phyloP scores from a whole-genome alignment of 2,113 vertebrate species.

The Martes martes region DNA sequence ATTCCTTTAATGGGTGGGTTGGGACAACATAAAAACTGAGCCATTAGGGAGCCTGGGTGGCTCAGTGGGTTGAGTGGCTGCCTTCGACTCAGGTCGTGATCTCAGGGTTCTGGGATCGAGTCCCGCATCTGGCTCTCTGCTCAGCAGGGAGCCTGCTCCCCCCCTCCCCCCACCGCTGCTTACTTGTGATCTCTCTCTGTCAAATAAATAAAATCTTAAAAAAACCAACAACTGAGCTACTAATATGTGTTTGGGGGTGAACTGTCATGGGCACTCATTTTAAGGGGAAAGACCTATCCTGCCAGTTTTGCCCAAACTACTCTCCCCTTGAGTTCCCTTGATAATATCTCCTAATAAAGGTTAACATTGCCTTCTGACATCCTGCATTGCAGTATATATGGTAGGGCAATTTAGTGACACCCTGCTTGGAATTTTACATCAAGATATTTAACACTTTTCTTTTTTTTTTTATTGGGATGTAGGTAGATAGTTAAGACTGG shows the following conservation, averaged over 20 bases:
- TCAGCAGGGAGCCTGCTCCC: too few species aligned
- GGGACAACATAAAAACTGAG: not conserved
- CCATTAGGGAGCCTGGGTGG: too few species aligned
- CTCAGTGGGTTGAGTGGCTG: too few species aligned
- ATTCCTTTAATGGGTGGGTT: not conserved
- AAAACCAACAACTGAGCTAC: not conserved
- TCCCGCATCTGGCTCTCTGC: too few species aligned
- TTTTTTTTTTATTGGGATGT: not conserved
- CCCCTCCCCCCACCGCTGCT: too few species aligned
- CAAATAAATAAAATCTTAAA: too few species aligned
- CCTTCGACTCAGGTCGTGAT: too few species aligned
- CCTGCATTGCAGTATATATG: not conserved
- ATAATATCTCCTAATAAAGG: slow-evolving; percentile 9
- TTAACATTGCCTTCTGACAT: not conserved
- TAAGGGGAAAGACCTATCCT: not conserved
- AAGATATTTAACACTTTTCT: not conserved
- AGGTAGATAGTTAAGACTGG: not conserved
- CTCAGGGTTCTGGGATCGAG: too few species aligned
- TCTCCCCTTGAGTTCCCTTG: not conserved
- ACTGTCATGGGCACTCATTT: not conserved
- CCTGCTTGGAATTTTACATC: not conserved
- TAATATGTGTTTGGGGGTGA: not conserved
- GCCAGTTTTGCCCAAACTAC: not conserved
- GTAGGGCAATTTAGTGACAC: not conserved
- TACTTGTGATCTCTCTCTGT: too few species aligned